Percentiles rank a stretch among this genome's conserved stretches.
Evolutionary conservation across 2,113 vertebrate species (phyloP).

Genomic region (Oncorhynchus gorbuscha): DNA sequence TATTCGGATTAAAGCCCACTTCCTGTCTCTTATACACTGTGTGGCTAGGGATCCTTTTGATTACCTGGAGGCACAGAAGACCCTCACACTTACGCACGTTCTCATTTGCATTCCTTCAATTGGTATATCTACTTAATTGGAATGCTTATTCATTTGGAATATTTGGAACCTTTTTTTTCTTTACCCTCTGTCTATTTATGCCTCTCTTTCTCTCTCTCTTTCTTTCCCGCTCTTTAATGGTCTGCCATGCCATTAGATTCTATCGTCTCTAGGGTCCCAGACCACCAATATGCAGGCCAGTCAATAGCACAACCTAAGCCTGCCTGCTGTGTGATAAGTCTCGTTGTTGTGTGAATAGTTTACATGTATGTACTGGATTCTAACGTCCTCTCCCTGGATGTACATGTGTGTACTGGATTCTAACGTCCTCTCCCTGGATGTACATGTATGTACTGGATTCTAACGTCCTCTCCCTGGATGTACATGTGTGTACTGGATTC

Average conservation of each 20-base stretch:
- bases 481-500: conserved; percentile 4
- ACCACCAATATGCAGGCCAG: conserved; percentile 28
- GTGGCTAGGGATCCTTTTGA: conserved; percentile 28
- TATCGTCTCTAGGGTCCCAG: conserved; percentile 27
- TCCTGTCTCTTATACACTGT: conserved; percentile 22
- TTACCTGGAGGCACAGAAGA: conserved; percentile 18
- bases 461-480: neutral
- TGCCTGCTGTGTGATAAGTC: conserved; percentile 36
- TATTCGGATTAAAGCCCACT: conserved; percentile 15
- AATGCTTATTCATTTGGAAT: neutral
- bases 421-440: neutral
- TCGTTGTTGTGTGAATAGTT: conserved; percentile 20
- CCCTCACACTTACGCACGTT: neutral
- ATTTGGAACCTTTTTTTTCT: neutral
- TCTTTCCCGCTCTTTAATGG: conserved; percentile 40
- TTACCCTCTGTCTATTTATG: neutral
- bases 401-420: conserved; percentile 5
- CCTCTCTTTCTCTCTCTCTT: neutral
- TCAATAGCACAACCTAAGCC: conserved; percentile 29
- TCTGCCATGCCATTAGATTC: conserved; percentile 44
- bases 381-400: neutral
- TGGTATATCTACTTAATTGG: neutral
- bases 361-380: conserved; percentile 26
- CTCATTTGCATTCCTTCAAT: neutral
- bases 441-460: conserved; percentile 4